A percentile compares a stretch with the other conserved stretches of the same genome.
Evolutionary conservation across 92 coral and sea anemone species (phyloP).

Genomic region (Siderastrea siderea): DNA sequence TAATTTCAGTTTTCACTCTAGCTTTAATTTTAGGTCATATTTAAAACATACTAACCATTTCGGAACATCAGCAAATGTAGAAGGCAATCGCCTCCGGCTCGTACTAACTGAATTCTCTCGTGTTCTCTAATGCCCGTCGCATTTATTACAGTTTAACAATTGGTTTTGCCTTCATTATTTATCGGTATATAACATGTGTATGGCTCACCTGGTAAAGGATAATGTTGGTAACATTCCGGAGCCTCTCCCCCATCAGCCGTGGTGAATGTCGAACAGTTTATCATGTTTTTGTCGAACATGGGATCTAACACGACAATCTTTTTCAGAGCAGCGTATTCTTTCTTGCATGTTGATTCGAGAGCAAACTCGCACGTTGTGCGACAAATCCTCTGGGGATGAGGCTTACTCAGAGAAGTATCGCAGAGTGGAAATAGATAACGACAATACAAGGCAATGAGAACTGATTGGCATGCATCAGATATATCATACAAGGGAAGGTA

Average conservation of each 20-base stretch:
- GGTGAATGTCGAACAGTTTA: neutral
- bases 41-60: too few relatives aligned
- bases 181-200: neutral
- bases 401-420: neutral
- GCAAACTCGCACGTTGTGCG: neutral
- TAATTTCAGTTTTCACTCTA: too few relatives aligned
- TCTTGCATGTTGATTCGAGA: neutral
- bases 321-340: neutral
- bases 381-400: neutral
- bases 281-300: neutral
- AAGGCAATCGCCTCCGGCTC: too few relatives aligned
- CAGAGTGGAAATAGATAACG: conserved; percentile 5
- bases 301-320: neutral
- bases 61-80: neutral
- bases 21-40: too few relatives aligned
- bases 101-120: too few relatives aligned
- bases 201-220: conserved; percentile 9
- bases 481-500: neutral
- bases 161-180: neutral
- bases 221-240: conserved; percentile 24
- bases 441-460: neutral
- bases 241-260: conserved; percentile 7
- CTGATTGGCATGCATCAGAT: neutral
- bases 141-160: neutral
- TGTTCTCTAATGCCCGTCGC: neutral